These are phyloP conservation scores for roundworm (Caenorhabditis elegans) DNA, from an alignment of 1,140 invertebrate genomes.

Conservation along the genomic window WBcel235 BX284605.5:12396501-12397000, in stretches of 20 bases:
- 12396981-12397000: not conserved
- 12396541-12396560: no score
- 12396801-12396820: not conserved
- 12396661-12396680: not conserved
- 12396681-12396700: not conserved
- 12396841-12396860: not conserved
- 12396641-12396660: not conserved
- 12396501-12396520: no score
- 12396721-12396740: not conserved
- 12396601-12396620: not conserved
- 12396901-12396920: slow-evolving; percentile 7
- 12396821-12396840: not conserved
- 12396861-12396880: not conserved
- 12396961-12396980: not conserved
- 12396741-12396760: not conserved
- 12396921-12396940: not conserved
- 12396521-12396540: no score
- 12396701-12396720: not conserved
- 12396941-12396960: slow-evolving; percentile 4
- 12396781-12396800: not conserved
- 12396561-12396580: no score
- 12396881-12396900: not conserved
- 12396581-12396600: no score
- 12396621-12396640: no score
- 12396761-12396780: not conserved